Percentiles rank a stretch among this genome's conserved stretches.
Conservation (phyloP, 2,113 vertebrate genomes). For the Tapirus terrestris region DNA sequence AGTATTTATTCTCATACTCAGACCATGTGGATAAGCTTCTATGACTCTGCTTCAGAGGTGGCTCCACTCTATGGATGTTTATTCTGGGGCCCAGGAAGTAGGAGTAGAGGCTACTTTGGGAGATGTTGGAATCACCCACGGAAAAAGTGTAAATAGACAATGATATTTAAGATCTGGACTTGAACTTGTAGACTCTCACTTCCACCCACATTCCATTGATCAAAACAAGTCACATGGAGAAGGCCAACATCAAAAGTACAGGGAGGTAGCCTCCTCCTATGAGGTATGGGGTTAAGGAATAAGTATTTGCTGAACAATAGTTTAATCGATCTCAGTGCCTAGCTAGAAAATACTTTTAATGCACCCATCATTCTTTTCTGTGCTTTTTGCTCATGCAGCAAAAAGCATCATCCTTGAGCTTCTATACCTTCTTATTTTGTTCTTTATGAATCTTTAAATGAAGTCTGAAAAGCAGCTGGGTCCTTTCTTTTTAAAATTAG, state of each 20-base stretch:
- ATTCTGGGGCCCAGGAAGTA: not conserved
- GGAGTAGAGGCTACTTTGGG: not conserved
- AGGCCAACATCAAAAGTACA: not conserved
- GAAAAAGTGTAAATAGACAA: slow-evolving; percentile 28
- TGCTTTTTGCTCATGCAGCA: not conserved
- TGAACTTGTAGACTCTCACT: not conserved
- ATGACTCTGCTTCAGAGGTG: not conserved
- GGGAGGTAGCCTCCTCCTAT: not conserved
- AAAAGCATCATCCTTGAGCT: not conserved
- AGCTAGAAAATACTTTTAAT: not conserved
- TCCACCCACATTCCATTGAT: not conserved
- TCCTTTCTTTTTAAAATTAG: slow-evolving; percentile 39
- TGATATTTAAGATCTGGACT: not conserved
- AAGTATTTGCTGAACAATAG: not conserved
- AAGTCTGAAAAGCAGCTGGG: slow-evolving; percentile 20
- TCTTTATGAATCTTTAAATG: slow-evolving; percentile 56
- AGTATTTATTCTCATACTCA: not conserved
- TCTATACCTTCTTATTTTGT: not conserved
- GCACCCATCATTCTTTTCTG: not conserved
- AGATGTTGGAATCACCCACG: not conserved
- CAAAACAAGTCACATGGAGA: not conserved
- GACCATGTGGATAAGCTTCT: not conserved
- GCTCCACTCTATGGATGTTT: not conserved
- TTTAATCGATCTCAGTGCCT: not conserved
- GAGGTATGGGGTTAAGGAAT: not conserved